phyloP scores from a whole-genome alignment of 2,888 invertebrate genomes.

The Schrankia costaestrigalis region DNA sequence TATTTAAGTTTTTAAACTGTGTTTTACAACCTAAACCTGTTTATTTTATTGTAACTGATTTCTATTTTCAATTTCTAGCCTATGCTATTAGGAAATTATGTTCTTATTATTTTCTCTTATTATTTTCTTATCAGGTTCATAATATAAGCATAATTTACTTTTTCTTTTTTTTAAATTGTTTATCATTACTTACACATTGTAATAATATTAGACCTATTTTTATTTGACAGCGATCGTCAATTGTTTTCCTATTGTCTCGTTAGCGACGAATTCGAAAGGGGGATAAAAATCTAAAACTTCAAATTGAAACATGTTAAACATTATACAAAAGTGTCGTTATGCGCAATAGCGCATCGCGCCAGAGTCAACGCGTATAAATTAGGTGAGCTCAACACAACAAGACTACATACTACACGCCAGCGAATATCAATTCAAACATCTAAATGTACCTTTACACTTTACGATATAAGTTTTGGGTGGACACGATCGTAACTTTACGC shows the following conservation, averaged over 20 bases:
- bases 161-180: too few relatives aligned
- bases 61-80: too few relatives aligned
- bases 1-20: too few relatives aligned
- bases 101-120: too few relatives aligned
- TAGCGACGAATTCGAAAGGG: slow-evolving; percentile 1
- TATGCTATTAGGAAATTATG: too few relatives aligned
- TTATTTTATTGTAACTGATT: too few relatives aligned
- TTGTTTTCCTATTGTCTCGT: not conserved
- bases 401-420: slow-evolving; percentile 61
- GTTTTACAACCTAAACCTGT: not conserved
- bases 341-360: slow-evolving; percentile 66
- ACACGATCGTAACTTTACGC: slow-evolving; percentile 8
- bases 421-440: slow-evolving; percentile 67
- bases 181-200: too few relatives aligned
- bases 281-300: slow-evolving; percentile 13
- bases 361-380: slow-evolving; percentile 73
- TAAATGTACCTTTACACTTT: slow-evolving; percentile 48
- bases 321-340: slow-evolving; percentile 41
- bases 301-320: slow-evolving; percentile 37
- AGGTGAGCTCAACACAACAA: slow-evolving; percentile 63
- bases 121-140: too few relatives aligned
- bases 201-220: too few relatives aligned
- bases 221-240: not conserved
- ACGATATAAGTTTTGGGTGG: slow-evolving; percentile 33
- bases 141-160: too few relatives aligned